Conservation (phyloP, 2,797 vertebrate genomes). For the Chelmon rostratus region DNA sequence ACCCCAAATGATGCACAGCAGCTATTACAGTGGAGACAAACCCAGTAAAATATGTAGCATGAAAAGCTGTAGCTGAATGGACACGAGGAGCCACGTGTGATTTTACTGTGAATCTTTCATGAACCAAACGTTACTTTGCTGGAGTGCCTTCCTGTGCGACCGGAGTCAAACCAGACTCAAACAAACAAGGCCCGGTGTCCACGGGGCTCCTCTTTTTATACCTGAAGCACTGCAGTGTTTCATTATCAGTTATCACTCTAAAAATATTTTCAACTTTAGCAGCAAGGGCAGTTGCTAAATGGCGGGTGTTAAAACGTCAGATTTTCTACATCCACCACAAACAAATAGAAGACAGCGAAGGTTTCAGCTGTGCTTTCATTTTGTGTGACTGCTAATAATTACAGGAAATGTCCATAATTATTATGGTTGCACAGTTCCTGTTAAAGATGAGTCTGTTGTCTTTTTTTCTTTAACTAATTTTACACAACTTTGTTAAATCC, state of each 20-base stretch:
- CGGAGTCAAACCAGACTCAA: constrained; percentile 38
- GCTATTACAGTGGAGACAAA: constrained; percentile 27
- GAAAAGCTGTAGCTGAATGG: constrained; percentile 27
- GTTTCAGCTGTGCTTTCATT: not conserved
- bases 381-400: not conserved
- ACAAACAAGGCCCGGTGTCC: constrained; percentile 12
- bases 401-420: not conserved
- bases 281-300: too few relatives aligned
- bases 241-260: not conserved
- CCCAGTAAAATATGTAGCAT: constrained; percentile 65
- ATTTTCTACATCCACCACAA: not conserved
- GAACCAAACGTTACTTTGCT: constrained; percentile 66
- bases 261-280: not conserved
- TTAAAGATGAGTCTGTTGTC: not conserved
- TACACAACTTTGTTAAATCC: not conserved
- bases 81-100: constrained; percentile 26
- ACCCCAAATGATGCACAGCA: constrained; percentile 28
- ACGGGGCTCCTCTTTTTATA: constrained; percentile 21
- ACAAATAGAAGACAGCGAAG: not conserved
- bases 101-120: constrained; percentile 69
- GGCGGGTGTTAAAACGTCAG: too few relatives aligned
- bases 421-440: too few relatives aligned
- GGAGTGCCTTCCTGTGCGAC: constrained; percentile 78
- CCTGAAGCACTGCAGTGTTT: constrained; percentile 2
- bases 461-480: not conserved